Conservation (phyloP, 2,888 invertebrate genomes). For the Parasteatoda lunata region DNA sequence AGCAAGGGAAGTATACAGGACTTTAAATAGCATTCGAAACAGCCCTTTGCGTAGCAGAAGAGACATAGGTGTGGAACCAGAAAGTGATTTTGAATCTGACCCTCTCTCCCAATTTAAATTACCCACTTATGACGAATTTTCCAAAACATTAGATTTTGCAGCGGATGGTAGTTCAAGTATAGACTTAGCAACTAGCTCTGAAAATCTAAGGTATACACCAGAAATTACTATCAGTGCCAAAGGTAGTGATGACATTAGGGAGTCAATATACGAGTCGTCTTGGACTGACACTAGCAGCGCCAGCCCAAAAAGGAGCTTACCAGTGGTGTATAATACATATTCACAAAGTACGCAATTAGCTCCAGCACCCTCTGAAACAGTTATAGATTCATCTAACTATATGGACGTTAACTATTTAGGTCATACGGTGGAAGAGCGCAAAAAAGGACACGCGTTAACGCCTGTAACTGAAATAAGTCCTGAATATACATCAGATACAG, state of each 20-base stretch:
- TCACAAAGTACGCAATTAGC: neutral
- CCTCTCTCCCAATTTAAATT: constrained; percentile 17
- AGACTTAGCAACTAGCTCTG: constrained; percentile 13
- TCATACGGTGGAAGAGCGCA: constrained; percentile 52
- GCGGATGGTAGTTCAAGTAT: neutral
- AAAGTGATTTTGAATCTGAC: constrained; percentile 19
- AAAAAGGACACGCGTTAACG: constrained; percentile 62
- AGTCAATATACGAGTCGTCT: constrained; percentile 15
- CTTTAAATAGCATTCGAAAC: constrained; percentile 47
- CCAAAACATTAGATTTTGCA: constrained; percentile 12
- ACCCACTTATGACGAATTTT: constrained; percentile 51
- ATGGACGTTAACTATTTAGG: constrained; percentile 41
- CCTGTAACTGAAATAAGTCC: constrained; percentile 65
- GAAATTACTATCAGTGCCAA: constrained; percentile 46
- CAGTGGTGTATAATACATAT: constrained; percentile 23
- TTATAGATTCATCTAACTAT: constrained; percentile 27
- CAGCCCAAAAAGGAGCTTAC: constrained; percentile 36
- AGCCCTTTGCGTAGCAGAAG: constrained; percentile 42
- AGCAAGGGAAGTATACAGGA: constrained; percentile 49
- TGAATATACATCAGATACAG: constrained; percentile 53
- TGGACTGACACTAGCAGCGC: constrained; percentile 36
- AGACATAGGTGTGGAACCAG: constrained; percentile 17
- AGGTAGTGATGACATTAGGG: constrained; percentile 27
- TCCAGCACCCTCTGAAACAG: constrained; percentile 7
- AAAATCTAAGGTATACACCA: constrained; percentile 46